Evolutionary conservation across 2,797 vertebrate species (phyloP), one percentile per base, ranked within the genome.

Genomic region (Gymnothorax javanicus): DNA sequence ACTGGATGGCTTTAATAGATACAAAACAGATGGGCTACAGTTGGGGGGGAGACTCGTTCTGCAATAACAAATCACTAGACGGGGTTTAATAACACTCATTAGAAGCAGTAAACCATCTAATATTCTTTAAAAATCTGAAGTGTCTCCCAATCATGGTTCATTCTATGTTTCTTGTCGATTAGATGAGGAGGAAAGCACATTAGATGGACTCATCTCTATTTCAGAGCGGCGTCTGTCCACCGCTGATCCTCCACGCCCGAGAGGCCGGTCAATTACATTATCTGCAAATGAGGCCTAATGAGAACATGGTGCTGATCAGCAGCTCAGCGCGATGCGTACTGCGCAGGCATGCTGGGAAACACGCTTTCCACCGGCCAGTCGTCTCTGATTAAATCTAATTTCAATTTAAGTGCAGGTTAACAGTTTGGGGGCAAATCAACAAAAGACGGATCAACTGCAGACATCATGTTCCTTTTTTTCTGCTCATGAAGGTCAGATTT

Each of bases 391-490:
- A 83, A 83, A 73, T 87, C 20, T 33, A 58, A 87, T 87, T 87
- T 60, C 25, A 83, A 67, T 86, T 86, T 33, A 87, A 87, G 57
- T 83, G 83, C 64, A 87, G 64, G 86, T 83, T 87, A 87, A 87
- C 64, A 73, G 64, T 57, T 83, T 81, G 86, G 12, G 73, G 86
- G 69, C 75, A 25, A 69, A 50, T 52, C 20, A 84, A 69, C 4
- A 50, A 6, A 71, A 67, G 27, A 82, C 7, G 27, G 73, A 77
- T 5, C 5, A 52, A 77, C 7, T 77, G 33, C 73, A 1, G 23
- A 8, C 20, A 81, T 56, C 6, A 3, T 17, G 20, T 17, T 52
- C n/a, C 77, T 81, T 11, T 81, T 11, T 43, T 43, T 43, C 33
- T 43, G 33, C 33, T 43, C 33, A 43, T 43, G 1, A 23, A 7